phyloP scores from a whole-genome alignment of 2,113 vertebrate genomes.

The Tautogolabrus adspersus region DNA sequence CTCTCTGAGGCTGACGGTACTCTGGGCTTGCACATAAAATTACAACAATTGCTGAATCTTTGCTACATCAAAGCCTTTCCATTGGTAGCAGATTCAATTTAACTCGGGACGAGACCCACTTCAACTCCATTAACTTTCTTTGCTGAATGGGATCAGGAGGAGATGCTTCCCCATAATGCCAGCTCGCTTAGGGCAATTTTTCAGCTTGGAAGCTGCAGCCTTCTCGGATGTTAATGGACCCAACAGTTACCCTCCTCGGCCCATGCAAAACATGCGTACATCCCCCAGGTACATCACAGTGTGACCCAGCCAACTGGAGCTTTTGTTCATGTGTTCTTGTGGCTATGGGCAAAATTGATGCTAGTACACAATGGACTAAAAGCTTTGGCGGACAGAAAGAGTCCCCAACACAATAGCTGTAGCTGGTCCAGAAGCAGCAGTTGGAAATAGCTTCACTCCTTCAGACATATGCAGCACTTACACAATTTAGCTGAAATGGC shows the following conservation, averaged over 20 bases:
- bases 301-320: conserved; percentile 69
- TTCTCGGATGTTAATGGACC: conserved; percentile 77
- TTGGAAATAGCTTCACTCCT: conserved; percentile 59
- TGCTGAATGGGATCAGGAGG: conserved; percentile 67
- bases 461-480: conserved; percentile 22
- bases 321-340: conserved; percentile 67
- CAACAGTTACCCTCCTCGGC: conserved; percentile 63
- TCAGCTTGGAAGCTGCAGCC: conserved; percentile 58
- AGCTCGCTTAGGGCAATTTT: conserved; percentile 64
- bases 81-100: conserved; percentile 66
- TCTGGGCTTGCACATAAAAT: conserved; percentile 50
- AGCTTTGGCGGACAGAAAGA: conserved; percentile 62
- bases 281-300: conserved; percentile 66
- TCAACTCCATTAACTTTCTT: conserved; percentile 76
- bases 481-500: conserved; percentile 42
- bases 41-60: conserved; percentile 65
- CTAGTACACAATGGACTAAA: conserved; percentile 73
- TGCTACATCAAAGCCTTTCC: conserved; percentile 68
- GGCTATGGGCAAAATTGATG: conserved; percentile 67
- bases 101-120: conserved; percentile 73
- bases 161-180: conserved; percentile 67
- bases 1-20: conserved; percentile 23
- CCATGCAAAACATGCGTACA: conserved; percentile 69
- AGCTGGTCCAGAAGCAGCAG: conserved; percentile 43
- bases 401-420: conserved; percentile 60